Percentiles rank a stretch among this genome's conserved stretches.
Evolutionary conservation across 2,888 invertebrate species (phyloP).

Genomic region (Diloba caeruleocephala): DNA sequence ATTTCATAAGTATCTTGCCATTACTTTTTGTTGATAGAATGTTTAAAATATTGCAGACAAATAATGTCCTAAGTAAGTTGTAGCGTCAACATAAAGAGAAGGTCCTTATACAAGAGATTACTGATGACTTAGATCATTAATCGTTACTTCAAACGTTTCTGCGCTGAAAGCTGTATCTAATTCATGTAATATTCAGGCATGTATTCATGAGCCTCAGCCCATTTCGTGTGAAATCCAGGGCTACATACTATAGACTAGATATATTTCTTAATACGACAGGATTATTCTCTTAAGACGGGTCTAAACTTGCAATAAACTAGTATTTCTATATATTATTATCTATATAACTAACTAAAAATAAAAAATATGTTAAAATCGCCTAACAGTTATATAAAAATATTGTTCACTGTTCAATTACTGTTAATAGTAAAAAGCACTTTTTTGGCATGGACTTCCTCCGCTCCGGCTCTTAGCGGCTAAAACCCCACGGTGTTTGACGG

Average conservation of each 20-base stretch:
- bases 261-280: slow-evolving; percentile 25
- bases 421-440: too few species aligned
- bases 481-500: too few species aligned
- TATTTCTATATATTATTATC: too few species aligned
- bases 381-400: too few species aligned
- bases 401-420: too few species aligned
- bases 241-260: slow-evolving; percentile 34
- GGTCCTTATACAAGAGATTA: slow-evolving; percentile 19
- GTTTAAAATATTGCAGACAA: too few species aligned
- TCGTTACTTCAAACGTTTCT: slow-evolving; percentile 13
- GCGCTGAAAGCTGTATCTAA: slow-evolving; percentile 35
- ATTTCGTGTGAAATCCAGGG: slow-evolving; percentile 37
- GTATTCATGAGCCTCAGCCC: slow-evolving; percentile 20
- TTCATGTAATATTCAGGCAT: slow-evolving; percentile 44
- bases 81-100: slow-evolving; percentile 3
- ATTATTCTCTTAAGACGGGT: slow-evolving; percentile 23
- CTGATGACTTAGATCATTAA: slow-evolving; percentile 21
- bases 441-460: too few species aligned
- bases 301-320: slow-evolving; percentile 1
- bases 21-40: too few species aligned
- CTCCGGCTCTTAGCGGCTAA: too few species aligned
- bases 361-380: too few species aligned
- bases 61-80: slow-evolving; percentile 1
- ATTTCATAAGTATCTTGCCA: too few species aligned
- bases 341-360: too few species aligned